Evolutionary conservation across 92 coral and sea anemone species (phyloP), one percentile per base, ranked within the genome.

Genomic region (Isaurus tuberculatus): DNA sequence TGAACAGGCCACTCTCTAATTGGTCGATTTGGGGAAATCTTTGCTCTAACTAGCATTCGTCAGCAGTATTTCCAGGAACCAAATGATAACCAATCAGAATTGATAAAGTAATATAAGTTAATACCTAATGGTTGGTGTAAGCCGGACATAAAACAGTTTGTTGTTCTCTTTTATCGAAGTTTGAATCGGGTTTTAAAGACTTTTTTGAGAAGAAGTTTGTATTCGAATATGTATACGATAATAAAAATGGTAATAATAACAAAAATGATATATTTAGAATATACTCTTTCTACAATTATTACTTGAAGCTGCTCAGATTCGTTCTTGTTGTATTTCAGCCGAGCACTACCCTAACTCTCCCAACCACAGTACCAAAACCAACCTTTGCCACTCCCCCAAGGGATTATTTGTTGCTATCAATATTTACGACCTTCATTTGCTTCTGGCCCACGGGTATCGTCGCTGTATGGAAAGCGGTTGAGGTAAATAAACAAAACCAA

Each of bases 401-500:
- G 65, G 75, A 73, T 73, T 84, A 85, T 28, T 48, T 89, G 17
- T 58, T 89, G 42, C 73, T 88, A 26, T 80, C 89, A 4, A 40
- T 89, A 29, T 48, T 89, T 14, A 73, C 53, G 2, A 86, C 92
- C 20, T 2, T 81, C 19, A 42, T 89, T 13, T 89, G 92, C 58
- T 89, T 89, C 53, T 89, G 89, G 92, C 92, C 92, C 8, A 55
- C 88, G 40, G 92, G 92, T 23, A 42, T 86, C 48, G 86, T 83
- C n/a, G 92, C 92, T 27, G 29, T 86, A 31, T 89, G 92, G 92
- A 84, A 89, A 53, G 77, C 89, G 51, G 37, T 58, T 10, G 84
- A 85, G 92, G 92, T 89, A 80, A 23, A 34, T 20, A 6, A 68
- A 25, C 9, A 19, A 71, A 46, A 11, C 8, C 29, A 37, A 26